Percentiles rank a stretch among this genome's conserved stretches.
Evolutionary conservation across 2,888 invertebrate genomes (phyloP).

Genomic region (Dolichomitus sp.): DNA sequence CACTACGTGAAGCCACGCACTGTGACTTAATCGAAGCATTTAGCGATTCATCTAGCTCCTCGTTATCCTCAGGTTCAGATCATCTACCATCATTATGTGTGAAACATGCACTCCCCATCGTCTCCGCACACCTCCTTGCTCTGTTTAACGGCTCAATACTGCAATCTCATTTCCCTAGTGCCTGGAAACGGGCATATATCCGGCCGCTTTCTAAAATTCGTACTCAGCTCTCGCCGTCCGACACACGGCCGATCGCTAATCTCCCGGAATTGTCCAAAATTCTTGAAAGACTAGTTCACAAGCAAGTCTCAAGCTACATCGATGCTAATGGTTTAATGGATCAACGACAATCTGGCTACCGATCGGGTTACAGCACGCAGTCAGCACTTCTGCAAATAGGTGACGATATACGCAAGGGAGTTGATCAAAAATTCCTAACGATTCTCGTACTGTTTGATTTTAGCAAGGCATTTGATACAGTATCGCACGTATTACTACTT

Average conservation of each 20-base stretch:
- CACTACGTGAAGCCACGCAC: too few species aligned
- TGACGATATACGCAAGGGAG: slow-evolving; percentile 10
- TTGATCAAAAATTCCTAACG: slow-evolving; percentile 12
- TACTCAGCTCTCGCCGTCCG: neutral
- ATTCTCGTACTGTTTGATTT: slow-evolving; percentile 31
- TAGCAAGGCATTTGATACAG: neutral
- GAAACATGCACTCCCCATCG: neutral
- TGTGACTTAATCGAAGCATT: too few species aligned
- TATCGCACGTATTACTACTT: neutral
- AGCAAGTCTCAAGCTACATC: neutral
- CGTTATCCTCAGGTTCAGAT: neutral
- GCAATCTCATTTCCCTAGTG: neutral
- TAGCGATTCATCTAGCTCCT: too few species aligned
- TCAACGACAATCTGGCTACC: slow-evolving; percentile 12
- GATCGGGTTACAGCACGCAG: neutral
- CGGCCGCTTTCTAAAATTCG: neutral
- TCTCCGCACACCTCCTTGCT: neutral
- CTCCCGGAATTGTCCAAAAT: slow-evolving; percentile 25
- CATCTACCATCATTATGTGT: neutral
- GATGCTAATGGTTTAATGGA: neutral
- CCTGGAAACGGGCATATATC: neutral
- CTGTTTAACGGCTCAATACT: neutral
- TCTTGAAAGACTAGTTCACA: slow-evolving; percentile 21
- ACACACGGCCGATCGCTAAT: slow-evolving; percentile 28
- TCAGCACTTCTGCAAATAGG: slow-evolving; percentile 16